phyloP scores from a whole-genome alignment of 1,140 invertebrate genomes.

The Semibalanus balanoides region DNA sequence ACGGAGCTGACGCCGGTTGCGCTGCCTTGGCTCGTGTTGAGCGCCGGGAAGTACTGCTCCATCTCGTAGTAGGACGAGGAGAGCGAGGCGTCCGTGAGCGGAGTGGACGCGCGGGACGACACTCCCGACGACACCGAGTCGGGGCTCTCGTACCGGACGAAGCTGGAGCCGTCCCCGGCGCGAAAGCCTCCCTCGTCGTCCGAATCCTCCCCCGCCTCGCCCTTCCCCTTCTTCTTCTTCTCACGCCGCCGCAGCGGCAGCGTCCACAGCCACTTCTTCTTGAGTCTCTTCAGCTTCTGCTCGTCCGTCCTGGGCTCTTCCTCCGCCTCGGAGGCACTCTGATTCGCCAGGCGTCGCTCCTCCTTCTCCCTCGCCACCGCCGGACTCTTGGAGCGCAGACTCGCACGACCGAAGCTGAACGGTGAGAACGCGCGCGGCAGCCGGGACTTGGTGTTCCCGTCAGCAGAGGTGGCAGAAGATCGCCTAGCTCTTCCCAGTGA shows the following conservation, averaged over 20 bases:
- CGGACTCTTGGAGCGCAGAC: background rate
- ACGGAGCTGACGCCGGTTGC: background rate
- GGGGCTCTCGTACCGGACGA: background rate
- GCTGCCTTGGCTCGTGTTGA: background rate
- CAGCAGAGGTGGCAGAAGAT: no score
- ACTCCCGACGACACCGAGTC: background rate
- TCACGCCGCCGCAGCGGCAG: background rate
- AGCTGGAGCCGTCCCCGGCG: background rate
- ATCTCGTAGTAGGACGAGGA: slow-evolving; percentile 5
- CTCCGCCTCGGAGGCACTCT: background rate
- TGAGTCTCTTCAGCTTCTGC: background rate
- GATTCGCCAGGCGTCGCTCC: background rate
- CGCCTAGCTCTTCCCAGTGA: no score
- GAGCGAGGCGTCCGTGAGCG: background rate
- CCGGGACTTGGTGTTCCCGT: background rate
- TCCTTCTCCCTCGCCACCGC: background rate
- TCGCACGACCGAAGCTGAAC: background rate
- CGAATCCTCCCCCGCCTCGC: background rate
- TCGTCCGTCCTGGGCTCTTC: background rate
- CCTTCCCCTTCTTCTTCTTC: background rate
- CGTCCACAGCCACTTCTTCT: background rate
- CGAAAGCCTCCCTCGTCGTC: background rate
- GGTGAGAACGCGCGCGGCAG: background rate
- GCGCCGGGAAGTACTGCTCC: slow-evolving; percentile 5
- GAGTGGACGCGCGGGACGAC: background rate